Percentiles rank a stretch among this genome's conserved stretches.
These are phyloP conservation scores for Rhyacophila evoluta DNA, from an alignment of 2,888 invertebrate species.

Conservation along the genomic window DNA sequence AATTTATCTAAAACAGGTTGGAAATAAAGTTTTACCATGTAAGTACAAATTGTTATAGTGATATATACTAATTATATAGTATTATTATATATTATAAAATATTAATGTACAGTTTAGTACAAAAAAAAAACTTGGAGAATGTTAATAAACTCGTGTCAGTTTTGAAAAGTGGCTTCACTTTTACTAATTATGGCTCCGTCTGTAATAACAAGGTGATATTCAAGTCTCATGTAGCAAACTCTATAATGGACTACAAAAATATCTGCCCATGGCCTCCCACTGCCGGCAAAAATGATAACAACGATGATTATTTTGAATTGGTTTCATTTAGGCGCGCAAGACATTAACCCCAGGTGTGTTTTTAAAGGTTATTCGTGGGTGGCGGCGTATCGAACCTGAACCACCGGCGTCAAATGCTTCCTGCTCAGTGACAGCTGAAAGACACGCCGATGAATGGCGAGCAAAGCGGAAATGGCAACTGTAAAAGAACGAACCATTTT, in stretches of 20 bases:
- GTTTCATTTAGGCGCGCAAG: not conserved
- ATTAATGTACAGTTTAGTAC: too few species aligned
- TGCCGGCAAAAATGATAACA: not conserved
- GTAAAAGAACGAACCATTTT: not conserved
- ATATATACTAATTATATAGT: too few species aligned
- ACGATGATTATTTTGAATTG: slow-evolving; percentile 3
- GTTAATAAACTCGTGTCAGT: too few species aligned
- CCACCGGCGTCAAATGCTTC: slow-evolving; percentile 16
- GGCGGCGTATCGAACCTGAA: not conserved
- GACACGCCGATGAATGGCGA: slow-evolving; percentile 1
- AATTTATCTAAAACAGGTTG: too few species aligned
- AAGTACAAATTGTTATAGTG: too few species aligned
- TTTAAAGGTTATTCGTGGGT: not conserved
- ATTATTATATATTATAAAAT: too few species aligned
- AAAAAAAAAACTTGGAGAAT: too few species aligned
- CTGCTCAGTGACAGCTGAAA: slow-evolving; percentile 22
- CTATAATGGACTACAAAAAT: not conserved
- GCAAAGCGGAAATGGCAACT: slow-evolving; percentile 11
- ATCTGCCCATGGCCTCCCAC: slow-evolving; percentile 11
- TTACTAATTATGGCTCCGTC: too few species aligned
- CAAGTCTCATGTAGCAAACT: too few species aligned
- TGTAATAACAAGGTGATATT: too few species aligned
- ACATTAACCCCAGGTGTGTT: slow-evolving; percentile 9
- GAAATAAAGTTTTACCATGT: too few species aligned
- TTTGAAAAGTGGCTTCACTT: too few species aligned